Base-by-base conservation (phyloP, 2,797 vertebrate genomes). In the Lepus townsendii region DNA sequence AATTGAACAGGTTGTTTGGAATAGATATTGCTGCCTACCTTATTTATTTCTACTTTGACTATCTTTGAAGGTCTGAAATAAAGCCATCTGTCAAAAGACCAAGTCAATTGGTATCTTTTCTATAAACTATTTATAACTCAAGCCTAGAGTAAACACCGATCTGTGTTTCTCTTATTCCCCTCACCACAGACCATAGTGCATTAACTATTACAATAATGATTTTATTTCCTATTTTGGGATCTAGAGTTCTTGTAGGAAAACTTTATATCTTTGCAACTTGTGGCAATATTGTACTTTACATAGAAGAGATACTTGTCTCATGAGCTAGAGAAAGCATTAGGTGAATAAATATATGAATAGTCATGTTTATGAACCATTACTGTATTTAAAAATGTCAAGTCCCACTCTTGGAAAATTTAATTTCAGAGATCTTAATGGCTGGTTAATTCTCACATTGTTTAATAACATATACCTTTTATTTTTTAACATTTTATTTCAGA, bases 41-140 rank as follows among this genome's bases (percentile, higher is more conserved):
- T 54, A 65, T 47, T 86, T 91, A 82, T 32, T 66, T 78, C n/a
- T 47, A 72, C 19, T 24, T 87, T 38, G 30, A 73, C 47, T 63
- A 20, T 50, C 79, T 35, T 57, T 77, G 19, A 83, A 85, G 38
- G 32, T 82, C 35, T 86, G 50, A 71, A 82, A 66, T 35, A 96
- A 80, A 38, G 10, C 68, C 16, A 75, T 27, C 24, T 60, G 38
- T 77, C 10, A 78, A 76, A 72, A 72, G 65, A 9, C 19, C 14
- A 84, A 9, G 32, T 35, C 22, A 3, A 77, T 65, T 60, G 9
- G 52, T 20, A 30, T 16, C 32, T 82, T 42, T 83, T 78, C 26
- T 22, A 77, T 35, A 83, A 84, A 47, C 2, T 17, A 72, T 42
- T 72, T 72, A 24, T 38, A 85, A 66, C n/a, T 5, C 14, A 7